Evolutionary conservation across 1,140 invertebrate genomes (phyloP).

Genomic region (Atta cephalotes): DNA sequence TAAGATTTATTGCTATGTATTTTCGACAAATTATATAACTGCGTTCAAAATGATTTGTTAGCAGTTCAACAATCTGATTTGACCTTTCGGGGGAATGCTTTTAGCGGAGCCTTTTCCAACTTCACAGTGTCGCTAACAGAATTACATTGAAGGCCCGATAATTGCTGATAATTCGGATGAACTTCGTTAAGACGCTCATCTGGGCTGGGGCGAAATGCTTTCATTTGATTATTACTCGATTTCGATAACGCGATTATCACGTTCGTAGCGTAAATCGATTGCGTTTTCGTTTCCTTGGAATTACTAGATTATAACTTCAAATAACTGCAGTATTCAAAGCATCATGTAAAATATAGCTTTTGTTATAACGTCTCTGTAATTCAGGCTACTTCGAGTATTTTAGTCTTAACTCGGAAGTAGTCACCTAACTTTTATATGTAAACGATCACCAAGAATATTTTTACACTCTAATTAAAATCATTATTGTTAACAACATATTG

Average conservation of each 20-base stretch:
- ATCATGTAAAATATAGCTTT: background rate
- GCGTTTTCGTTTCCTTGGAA: constrained; percentile 64
- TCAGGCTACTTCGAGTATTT: no score
- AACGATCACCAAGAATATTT: no score
- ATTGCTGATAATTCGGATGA: constrained; percentile 86
- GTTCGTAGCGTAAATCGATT: constrained; percentile 70
- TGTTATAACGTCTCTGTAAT: background rate
- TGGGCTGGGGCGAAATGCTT: constrained; percentile 84
- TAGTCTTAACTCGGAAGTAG: no score
- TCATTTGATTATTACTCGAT: constrained; percentile 86
- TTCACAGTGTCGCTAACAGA: constrained; percentile 81
- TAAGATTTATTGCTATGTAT: constrained; percentile 1
- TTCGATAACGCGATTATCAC: constrained; percentile 83
- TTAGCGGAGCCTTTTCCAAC: constrained; percentile 85
- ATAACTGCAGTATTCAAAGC: constrained; percentile 50
- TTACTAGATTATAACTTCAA: constrained; percentile 70
- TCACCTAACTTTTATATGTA: no score
- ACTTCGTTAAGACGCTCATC: constrained; percentile 86
- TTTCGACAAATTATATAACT: constrained; percentile 35
- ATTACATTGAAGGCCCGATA: constrained; percentile 86
- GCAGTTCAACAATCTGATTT: constrained; percentile 69
- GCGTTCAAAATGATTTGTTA: constrained; percentile 49
- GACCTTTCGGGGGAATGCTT: constrained; percentile 81
- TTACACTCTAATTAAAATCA: no score
- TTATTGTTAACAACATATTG: no score